A percentile compares a stretch with the other conserved stretches of the same genome.
Evolutionary conservation across 2,797 vertebrate species (phyloP).

Genomic region (Hoplostethus atlanticus): DNA sequence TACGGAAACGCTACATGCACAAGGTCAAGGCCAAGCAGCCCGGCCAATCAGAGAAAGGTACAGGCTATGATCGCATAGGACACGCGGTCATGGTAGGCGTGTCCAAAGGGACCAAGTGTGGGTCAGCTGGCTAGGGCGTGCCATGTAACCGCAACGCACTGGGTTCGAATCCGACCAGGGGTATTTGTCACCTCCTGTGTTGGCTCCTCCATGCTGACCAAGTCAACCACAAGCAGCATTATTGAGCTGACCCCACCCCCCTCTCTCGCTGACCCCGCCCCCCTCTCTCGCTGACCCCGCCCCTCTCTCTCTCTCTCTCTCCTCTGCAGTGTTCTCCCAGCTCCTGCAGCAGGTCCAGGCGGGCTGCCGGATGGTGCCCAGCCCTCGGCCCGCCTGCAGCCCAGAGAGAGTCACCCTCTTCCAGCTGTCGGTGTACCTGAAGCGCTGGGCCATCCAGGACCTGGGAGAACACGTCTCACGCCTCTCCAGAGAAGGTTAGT

Average conservation of each 20-base stretch:
- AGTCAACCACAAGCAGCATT: too few species aligned
- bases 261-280: too few species aligned
- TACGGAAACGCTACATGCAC: conserved; percentile 87
- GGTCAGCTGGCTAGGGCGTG: too few species aligned
- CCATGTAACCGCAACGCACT: too few species aligned
- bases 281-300: too few species aligned
- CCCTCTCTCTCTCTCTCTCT: background rate
- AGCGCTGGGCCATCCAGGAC: conserved; percentile 83
- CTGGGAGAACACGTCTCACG: conserved; percentile 90
- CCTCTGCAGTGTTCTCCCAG: conserved; percentile 84
- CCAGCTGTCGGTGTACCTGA: conserved; percentile 91
- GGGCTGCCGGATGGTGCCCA: conserved; percentile 78
- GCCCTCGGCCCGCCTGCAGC: conserved; percentile 61
- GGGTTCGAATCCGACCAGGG: too few species aligned
- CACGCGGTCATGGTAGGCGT: too few species aligned
- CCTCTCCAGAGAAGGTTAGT: conserved; percentile 90
- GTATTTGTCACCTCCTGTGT: background rate
- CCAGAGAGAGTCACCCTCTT: conserved; percentile 87
- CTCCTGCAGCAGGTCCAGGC: conserved; percentile 89
- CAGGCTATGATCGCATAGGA: too few species aligned
- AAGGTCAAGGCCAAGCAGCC: conserved; percentile 91
- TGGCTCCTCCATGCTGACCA: background rate
- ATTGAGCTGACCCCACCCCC: too few species aligned
- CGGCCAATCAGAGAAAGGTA: conserved; percentile 93
- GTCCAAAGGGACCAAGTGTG: too few species aligned